Percentiles rank a stretch among this genome's conserved stretches.
phyloP scores from a whole-genome alignment of 2,113 vertebrate species.

The Ranitomeya imitator region DNA sequence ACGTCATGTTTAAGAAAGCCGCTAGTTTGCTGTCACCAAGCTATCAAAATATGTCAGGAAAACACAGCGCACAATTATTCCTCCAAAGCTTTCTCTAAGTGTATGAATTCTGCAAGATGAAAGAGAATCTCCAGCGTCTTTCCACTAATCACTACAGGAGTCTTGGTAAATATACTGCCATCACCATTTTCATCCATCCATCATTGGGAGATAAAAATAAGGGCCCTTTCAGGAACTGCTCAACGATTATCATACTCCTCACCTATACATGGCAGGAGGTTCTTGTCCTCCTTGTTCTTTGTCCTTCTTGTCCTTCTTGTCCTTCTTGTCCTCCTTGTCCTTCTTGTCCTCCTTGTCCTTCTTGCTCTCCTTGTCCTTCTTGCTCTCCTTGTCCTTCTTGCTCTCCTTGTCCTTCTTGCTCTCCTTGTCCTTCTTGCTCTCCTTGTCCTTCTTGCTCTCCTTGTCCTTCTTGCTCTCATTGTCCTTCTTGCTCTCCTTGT shows the following conservation, averaged over 20 bases:
- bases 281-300: no score
- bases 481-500: no score
- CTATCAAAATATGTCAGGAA: conserved; percentile 51
- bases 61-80: conserved; percentile 44
- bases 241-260: not conserved
- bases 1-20: conserved; percentile 38
- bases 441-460: no score
- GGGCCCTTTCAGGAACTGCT: not conserved
- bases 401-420: no score
- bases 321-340: no score
- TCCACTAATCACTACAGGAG: conserved; percentile 7
- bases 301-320: no score
- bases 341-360: no score
- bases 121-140: conserved; percentile 31
- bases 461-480: no score
- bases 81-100: conserved; percentile 29
- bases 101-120: conserved; percentile 34
- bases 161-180: not conserved
- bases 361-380: no score
- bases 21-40: conserved; percentile 50
- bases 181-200: not conserved
- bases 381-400: no score
- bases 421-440: no score
- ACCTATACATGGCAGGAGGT: not conserved
- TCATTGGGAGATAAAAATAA: not conserved